phyloP scores from a whole-genome alignment of 2,113 vertebrate genomes.

The Gavia stellata region DNA sequence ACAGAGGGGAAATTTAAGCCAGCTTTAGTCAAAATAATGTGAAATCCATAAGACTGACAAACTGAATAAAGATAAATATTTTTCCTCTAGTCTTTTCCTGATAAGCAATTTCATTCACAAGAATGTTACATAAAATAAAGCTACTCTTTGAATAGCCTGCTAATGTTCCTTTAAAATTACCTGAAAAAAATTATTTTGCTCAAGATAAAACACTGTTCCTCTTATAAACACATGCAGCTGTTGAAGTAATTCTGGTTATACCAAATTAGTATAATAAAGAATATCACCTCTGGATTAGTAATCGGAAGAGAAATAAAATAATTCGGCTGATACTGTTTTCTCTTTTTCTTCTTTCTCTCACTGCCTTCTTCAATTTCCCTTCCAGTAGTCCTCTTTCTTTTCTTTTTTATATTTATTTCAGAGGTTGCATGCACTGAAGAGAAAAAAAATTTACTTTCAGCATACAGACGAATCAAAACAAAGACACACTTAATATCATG shows the following conservation, averaged over 20 bases:
- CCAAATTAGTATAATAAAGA: not conserved
- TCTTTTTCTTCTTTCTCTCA: conserved; percentile 77
- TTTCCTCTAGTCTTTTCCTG: not conserved
- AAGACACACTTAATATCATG: not conserved
- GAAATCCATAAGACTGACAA: not conserved
- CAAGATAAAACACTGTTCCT: not conserved
- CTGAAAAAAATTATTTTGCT: not conserved
- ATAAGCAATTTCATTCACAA: not conserved
- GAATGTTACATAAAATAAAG: not conserved
- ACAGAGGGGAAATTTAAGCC: not conserved
- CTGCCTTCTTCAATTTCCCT: conserved; percentile 73
- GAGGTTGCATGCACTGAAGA: conserved; percentile 65
- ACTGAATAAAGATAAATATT: not conserved
- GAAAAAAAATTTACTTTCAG: not conserved
- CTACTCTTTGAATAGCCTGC: not conserved
- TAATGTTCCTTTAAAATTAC: not conserved
- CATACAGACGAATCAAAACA: not conserved
- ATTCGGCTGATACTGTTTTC: conserved; percentile 78
- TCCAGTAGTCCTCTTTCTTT: conserved; percentile 71
- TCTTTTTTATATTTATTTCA: conserved; percentile 73
- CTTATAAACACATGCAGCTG: not conserved
- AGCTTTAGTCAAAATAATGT: not conserved
- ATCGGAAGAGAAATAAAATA: conserved; percentile 94
- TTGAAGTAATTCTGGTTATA: not conserved
- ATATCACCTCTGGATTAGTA: conserved; percentile 78